Base-by-base conservation (phyloP, 2,888 invertebrate genomes). In the Blastobasis adustella region DNA sequence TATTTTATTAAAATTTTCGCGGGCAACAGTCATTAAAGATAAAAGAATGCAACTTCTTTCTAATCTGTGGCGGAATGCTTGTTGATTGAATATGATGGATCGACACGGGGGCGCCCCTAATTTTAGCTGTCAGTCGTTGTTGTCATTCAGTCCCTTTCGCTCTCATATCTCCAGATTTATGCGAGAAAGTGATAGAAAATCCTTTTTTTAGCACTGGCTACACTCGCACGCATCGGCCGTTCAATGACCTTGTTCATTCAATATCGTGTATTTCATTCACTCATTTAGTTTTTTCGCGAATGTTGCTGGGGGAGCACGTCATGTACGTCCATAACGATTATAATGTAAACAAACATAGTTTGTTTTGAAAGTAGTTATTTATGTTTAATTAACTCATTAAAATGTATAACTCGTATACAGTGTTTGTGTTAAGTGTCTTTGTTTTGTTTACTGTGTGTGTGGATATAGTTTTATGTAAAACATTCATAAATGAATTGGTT, bases 301-400 rank as follows among this genome's bases (percentile, higher is more conserved):
- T 57, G 56, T 55, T 54, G 45, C 6, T 0, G 10, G 37, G 61
- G 43, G 48, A 36, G 52, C 48, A 58, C 65, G 68, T 63, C 43
- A 57, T 55, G 50, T 51, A 43, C 58, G 54, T 49, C 50, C 47
- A 47, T 45, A 51, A 51, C 45, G 58, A 62, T 53, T 72, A 81
- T 76, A 74, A 83, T 82, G 82, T 83, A 82, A 83, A 83, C 81
- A 81, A 77, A 76, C 60, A 58, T 60, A 23, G 23, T 23, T 23
- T 23, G 23, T 23, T 23, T 23, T 23, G 23, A 23, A 23, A 23
- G 23, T 69, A 62, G 58, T 52, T 62, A 53, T 69, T 59, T 57
- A 71, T 47, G 8, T 7, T n/a, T 37, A 68, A 67, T 38, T 51
- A 55, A 49, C 51, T 53, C 54, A 46, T n/a, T 40, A 36, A 43